Percentiles rank a stretch among this genome's conserved stretches.
phyloP scores from a whole-genome alignment of 2,113 vertebrate genomes.

The Poecile atricapillus region DNA sequence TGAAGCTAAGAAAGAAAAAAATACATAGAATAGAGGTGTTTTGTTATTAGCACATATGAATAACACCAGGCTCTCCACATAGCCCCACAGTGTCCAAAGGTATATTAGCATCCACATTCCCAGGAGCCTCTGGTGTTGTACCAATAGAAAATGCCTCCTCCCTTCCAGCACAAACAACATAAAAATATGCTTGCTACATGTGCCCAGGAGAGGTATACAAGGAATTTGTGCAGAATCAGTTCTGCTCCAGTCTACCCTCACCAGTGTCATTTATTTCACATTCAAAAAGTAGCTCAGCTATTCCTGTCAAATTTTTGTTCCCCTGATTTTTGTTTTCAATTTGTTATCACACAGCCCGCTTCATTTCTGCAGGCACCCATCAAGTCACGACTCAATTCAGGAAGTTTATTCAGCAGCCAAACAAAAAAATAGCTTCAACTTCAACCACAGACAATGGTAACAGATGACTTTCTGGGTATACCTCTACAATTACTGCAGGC shows the following conservation, averaged over 20 bases:
- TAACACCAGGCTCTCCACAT: not conserved
- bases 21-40: not conserved
- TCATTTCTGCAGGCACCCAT: not conserved
- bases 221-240: not conserved
- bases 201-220: not conserved
- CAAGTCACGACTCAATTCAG: not conserved
- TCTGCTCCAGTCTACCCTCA: not conserved
- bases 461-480: not conserved
- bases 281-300: not conserved
- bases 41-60: not conserved
- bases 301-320: not conserved
- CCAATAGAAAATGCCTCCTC: not conserved
- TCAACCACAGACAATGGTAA: not conserved
- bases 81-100: not conserved
- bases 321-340: not conserved
- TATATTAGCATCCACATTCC: not conserved
- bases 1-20: constrained; percentile 54
- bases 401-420: not conserved
- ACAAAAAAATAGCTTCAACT: not conserved
- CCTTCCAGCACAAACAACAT: not conserved
- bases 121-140: not conserved
- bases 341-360: not conserved
- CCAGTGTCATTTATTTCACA: not conserved
- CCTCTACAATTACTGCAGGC: not conserved
- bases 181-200: not conserved